These are phyloP conservation scores for Stegana nigrithorax DNA, from an alignment of 2,888 invertebrate genomes.

Conservation along the genomic window DNA sequence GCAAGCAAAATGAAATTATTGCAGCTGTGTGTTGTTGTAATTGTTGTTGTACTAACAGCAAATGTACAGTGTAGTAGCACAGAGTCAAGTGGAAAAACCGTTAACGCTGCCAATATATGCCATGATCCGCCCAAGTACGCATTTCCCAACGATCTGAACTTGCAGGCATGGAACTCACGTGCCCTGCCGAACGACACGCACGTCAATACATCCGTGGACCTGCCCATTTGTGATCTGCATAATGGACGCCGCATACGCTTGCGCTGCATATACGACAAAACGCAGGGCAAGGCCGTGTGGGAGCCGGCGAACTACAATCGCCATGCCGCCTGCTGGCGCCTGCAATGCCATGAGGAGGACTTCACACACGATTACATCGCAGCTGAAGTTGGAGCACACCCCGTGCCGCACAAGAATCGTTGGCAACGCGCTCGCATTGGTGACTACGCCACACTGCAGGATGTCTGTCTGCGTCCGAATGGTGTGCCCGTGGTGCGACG, in stretches of 20 bases:
- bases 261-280: background rate
- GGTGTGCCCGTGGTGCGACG: slow-evolving; percentile 73
- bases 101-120: no score
- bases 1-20: no score
- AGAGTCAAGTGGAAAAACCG: background rate
- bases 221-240: background rate
- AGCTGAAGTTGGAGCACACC: slow-evolving; percentile 14
- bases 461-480: slow-evolving; percentile 71
- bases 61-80: no score
- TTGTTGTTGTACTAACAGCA: no score
- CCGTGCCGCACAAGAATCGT: slow-evolving; percentile 35
- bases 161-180: no score
- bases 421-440: slow-evolving; percentile 64
- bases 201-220: background rate
- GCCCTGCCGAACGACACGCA: background rate
- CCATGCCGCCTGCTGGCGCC: background rate
- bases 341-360: slow-evolving; percentile 2
- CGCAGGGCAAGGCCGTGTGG: background rate
- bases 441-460: slow-evolving; percentile 66
- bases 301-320: background rate
- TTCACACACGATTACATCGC: slow-evolving; percentile 2
- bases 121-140: no score
- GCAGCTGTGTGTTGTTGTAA: no score
- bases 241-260: background rate
- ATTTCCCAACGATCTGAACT: no score